Evolutionary conservation across 2,113 vertebrate species (phyloP), one percentile per base, ranked within the genome.

Genomic region (Anseranas semipalmata): DNA sequence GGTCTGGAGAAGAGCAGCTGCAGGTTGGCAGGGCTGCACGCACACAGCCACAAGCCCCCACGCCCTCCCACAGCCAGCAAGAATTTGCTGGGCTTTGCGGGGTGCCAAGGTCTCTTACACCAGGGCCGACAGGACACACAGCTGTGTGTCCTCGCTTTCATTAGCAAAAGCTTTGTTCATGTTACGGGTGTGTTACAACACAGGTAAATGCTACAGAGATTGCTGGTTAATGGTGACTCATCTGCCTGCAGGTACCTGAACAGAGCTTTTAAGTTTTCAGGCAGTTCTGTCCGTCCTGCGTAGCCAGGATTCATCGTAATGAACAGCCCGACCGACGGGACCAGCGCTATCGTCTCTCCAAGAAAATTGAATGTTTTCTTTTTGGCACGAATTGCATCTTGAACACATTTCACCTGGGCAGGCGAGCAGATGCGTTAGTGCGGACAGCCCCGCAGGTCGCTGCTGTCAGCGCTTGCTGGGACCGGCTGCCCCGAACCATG

Each of bases 261-360:
- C 48, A 98, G 92, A 45, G 98, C 98, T 84, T 98, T 98, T 0
- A 98, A 21, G 9, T 98, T 98, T 78, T 98, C 98, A 0, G 98
- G 98, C 90, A 98, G 92, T 83, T 98, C 98, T 0, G 98, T 97
- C 74, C 98, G 97, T 2, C 98, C 98, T 0, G 98, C 98, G 0
- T 98, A 98, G 7, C 98, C 98, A 0, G 98, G 98, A 73, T 98
- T 98, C 98, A 98, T 98, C 70, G 98, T 98, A 50, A 98, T 98
- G 94, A 98, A 98, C 74, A 98, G 85, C 32, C 98, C 98, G 0
- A 98, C 97, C 0, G 97, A 97, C 0, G 97, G 97, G 1, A 97
- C 66, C 55, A 98, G 97, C 0, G 93, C 10, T 7, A 98, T 98
- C 0, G 7, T 90, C 71, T 98, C 98, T 3, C 98, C 98, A 2